Evolutionary conservation across 2,113 vertebrate species (phyloP), one percentile per base, ranked within the genome.

Genomic region (Limanda limanda): DNA sequence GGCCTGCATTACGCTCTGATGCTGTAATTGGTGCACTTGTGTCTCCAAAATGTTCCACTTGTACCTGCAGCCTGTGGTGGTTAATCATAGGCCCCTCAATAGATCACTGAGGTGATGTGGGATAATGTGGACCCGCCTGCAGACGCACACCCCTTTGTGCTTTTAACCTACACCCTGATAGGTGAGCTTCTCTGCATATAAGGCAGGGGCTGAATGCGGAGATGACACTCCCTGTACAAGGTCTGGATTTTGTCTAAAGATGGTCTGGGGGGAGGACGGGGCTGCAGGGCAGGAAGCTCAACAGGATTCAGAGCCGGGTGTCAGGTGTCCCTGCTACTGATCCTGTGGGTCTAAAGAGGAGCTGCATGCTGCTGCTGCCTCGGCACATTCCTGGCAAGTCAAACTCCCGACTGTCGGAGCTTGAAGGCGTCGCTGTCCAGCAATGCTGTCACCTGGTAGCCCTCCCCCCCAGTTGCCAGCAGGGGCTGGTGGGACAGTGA

Each of bases 371-470:
- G 85, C 87, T 92, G 80, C 87, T 91, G 80, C 71, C 65, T 31
- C 13, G 74, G 82, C 88, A 81, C 92, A 93, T 94, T 94, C 89
- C 85, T 81, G 67, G 67, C 83, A 83, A 88, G 90, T 90, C 89
- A 91, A 71, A 78, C 67, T 78, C 25, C 47, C 18, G 72, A 76
- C 72, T 81, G 60, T 74, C 20, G 25, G 71, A 62, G 71, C 47
- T 76, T 54, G 54, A 51, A 82, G 85, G 79, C 68, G 75, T 77
- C 69, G 61, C 55, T 69, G 81, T 51, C 76, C 58, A 74, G 15
- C 59, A 35, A 59, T 66, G 25, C 62, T 68, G 76, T 66, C 63
- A 79, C 71, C 72, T 27, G 31, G 56, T 51, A 67, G 52, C 6
- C 31, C 70, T 48, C 13, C 68, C 61, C 13, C 68, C 40, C 5